Percentiles rank a stretch among this genome's conserved stretches.
Conservation (phyloP, 2,113 vertebrate genomes). For the Oncorhynchus masou region DNA sequence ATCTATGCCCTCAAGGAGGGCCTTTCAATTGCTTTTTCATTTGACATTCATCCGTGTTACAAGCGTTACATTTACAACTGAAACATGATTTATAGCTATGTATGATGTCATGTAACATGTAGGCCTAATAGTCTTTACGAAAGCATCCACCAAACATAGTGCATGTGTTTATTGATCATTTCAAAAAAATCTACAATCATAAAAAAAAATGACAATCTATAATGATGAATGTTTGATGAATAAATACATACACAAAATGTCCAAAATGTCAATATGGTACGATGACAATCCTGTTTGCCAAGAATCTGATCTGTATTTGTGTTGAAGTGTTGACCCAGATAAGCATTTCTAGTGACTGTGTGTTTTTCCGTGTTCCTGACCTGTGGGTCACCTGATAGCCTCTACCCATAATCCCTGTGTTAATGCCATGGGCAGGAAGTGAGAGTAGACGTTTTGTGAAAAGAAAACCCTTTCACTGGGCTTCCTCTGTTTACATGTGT, state of each 20-base stretch:
- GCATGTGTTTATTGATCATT: not conserved
- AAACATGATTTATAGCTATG: not conserved
- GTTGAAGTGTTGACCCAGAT: not conserved
- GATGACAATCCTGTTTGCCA: too few relatives aligned
- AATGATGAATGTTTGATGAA: too few relatives aligned
- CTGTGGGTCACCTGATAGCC: slow-evolving; percentile 76
- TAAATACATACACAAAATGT: too few relatives aligned
- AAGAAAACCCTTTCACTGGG: slow-evolving; percentile 38
- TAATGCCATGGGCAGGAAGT: slow-evolving; percentile 78
- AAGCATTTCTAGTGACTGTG: slow-evolving; percentile 50
- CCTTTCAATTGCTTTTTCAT: slow-evolving; percentile 21
- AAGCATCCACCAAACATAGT: not conserved
- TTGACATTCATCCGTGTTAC: not conserved
- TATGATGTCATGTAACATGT: too few relatives aligned
- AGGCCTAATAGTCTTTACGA: not conserved
- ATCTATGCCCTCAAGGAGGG: not conserved
- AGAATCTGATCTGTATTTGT: not conserved
- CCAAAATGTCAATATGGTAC: too few relatives aligned
- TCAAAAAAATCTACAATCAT: too few relatives aligned
- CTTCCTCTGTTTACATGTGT: slow-evolving; percentile 71
- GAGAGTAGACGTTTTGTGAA: slow-evolving; percentile 74
- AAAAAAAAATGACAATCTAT: too few relatives aligned
- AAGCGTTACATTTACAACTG: not conserved
- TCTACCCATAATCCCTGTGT: slow-evolving; percentile 70
- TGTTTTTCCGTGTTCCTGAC: slow-evolving; percentile 63